phyloP scores from a whole-genome alignment of 1,140 invertebrate species.

The Ectropis grisescens region DNA sequence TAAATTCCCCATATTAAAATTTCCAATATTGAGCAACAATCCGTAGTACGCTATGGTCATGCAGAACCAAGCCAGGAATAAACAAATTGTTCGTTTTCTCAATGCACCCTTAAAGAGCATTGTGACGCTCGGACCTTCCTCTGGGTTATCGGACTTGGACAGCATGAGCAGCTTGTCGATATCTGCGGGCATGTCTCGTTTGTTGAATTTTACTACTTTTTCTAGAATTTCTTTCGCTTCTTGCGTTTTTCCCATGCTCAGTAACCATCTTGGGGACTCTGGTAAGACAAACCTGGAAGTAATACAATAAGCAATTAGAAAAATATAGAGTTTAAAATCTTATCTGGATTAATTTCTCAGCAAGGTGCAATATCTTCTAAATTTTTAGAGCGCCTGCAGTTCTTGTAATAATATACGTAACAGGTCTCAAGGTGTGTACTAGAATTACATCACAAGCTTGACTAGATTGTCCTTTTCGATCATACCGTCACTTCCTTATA shows the following conservation, averaged over 20 bases:
- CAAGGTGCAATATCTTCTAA: too few relatives aligned
- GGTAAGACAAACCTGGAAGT: constrained; percentile 79
- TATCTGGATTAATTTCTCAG: too few relatives aligned
- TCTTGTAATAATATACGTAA: too few relatives aligned
- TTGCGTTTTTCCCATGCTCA: constrained; percentile 78
- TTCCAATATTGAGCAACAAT: constrained; percentile 77
- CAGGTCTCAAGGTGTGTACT: too few relatives aligned
- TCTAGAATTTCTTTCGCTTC: constrained; percentile 79
- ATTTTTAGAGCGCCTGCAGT: too few relatives aligned
- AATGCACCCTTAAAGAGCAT: constrained; percentile 75
- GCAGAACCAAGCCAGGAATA: constrained; percentile 79
- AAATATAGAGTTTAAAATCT: too few relatives aligned
- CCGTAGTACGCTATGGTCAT: constrained; percentile 83
- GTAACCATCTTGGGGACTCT: constrained; percentile 88
- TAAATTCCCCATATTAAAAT: constrained; percentile 78
- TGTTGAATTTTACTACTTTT: constrained; percentile 77
- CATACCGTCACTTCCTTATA: too few relatives aligned
- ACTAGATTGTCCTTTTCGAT: too few relatives aligned
- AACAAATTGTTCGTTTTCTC: constrained; percentile 75
- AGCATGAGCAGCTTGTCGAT: constrained; percentile 74
- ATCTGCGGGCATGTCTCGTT: constrained; percentile 71
- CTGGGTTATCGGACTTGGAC: constrained; percentile 33
- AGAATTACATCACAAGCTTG: too few relatives aligned
- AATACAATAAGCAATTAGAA: constrained; percentile 4
- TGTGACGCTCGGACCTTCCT: constrained; percentile 68